A percentile compares a stretch with the other conserved stretches of the same genome.
Evolutionary conservation across 2,113 vertebrate genomes (phyloP).

Genomic region (Periophthalmodon schlosseri): DNA sequence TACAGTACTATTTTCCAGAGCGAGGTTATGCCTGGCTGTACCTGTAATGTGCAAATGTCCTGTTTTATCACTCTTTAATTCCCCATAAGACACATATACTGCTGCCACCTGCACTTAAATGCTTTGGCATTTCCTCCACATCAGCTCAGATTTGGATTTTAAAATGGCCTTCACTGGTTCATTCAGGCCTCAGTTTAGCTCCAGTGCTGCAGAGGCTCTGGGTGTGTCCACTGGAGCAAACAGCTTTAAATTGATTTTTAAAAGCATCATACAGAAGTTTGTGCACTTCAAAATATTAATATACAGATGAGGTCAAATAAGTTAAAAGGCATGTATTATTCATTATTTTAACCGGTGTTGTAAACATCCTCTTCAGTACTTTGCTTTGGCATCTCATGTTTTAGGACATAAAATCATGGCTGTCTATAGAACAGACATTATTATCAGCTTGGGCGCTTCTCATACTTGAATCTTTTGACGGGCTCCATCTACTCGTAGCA

Average conservation of each 20-base stretch:
- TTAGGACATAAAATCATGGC: too few species aligned
- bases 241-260: slow-evolving; percentile 61
- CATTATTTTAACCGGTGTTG: too few species aligned
- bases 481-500: too few species aligned
- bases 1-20: slow-evolving; percentile 28
- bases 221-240: slow-evolving; percentile 61
- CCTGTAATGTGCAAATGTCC: slow-evolving; percentile 49
- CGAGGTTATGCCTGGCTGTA: slow-evolving; percentile 29
- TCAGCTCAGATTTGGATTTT: slow-evolving; percentile 44
- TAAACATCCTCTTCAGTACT: too few species aligned
- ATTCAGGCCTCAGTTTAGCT: slow-evolving; percentile 19
- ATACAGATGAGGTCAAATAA: too few species aligned
- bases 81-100: slow-evolving; percentile 48
- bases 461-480: too few species aligned
- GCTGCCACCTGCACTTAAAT: slow-evolving; percentile 37
- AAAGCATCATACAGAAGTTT: slow-evolving; percentile 48
- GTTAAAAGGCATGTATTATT: too few species aligned
- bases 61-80: slow-evolving; percentile 60
- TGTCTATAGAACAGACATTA: too few species aligned
- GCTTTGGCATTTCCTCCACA: slow-evolving; percentile 39
- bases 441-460: too few species aligned
- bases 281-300: not conserved
- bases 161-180: slow-evolving; percentile 13
- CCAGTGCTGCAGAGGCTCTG: slow-evolving; percentile 39
- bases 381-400: too few species aligned